Evolutionary conservation across 2,888 invertebrate species (phyloP), one percentile per base, ranked within the genome.

Genomic region (Torymus auratus): DNA sequence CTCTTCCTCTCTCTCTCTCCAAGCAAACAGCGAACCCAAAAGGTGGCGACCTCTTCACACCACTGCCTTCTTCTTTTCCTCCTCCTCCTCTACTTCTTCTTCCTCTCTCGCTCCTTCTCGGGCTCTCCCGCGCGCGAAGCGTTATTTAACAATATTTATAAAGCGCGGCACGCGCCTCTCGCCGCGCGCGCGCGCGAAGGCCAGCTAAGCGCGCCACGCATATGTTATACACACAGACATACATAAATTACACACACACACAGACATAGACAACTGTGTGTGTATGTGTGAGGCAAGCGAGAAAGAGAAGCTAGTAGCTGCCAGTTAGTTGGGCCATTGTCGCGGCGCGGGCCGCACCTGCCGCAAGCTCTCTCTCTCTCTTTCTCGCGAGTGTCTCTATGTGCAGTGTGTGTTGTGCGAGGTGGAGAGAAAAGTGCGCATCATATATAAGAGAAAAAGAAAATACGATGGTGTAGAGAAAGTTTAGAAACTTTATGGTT

Each of bases 131-230:
- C 7, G 7, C 7, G 41, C 41, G 41, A 74, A 67, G 65, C 81
- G 83, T 84, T 86, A 84, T 86, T 86, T 86, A 85, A 86, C 85
- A 87, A 87, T 87, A 87, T 86, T 87, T 87, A 86, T 87, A 87
- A 79, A 85, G 85, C 86, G 75, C 84, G 72, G 72, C 85, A 83
- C 83, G 85, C 80, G 71, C 13, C 64, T 65, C 64, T 68, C 65
- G 72, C 76, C 80, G 73, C 68, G 20, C 20, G 20, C 20, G 20
- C 20, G 20, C 76, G 76, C 73, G 74, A 81, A 77, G 81, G 78
- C 78, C 78, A 78, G 2, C 17, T 13, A 50, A 28, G 28, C 56
- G 58, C 56, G 58, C 56, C 15, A 67, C 73, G 73, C 78, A 67
- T 78, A 78, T 61, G 78, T 72, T 73, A 79, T 56, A 65, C 13